These are phyloP conservation scores for Pseudopipra pipra DNA, from an alignment of 2,113 vertebrate genomes.

Conservation along the genomic window DNA sequence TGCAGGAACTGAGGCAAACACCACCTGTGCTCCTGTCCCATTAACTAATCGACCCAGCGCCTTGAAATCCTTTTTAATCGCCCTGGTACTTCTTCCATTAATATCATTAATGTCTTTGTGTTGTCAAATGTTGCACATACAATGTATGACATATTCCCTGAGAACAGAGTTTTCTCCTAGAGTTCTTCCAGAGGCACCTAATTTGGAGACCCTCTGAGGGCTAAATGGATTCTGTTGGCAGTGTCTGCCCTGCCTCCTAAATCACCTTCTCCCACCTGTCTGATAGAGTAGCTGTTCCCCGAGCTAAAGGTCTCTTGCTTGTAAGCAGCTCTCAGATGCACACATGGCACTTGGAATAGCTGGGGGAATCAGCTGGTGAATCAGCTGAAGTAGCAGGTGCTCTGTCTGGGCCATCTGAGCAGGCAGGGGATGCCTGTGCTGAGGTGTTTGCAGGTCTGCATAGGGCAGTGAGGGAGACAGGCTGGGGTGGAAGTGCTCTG, in stretches of 20 bases:
- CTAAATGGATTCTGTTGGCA: not conserved
- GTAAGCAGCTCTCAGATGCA: not conserved
- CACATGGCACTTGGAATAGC: accelerated
- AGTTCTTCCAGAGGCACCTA: not conserved
- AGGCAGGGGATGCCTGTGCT: not conserved
- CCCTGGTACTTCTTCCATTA: no score
- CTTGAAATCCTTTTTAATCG: no score
- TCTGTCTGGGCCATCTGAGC: not conserved
- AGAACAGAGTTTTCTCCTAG: not conserved
- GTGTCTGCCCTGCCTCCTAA: not conserved
- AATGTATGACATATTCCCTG: not conserved
- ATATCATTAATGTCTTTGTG: not conserved
- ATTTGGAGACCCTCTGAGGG: not conserved
- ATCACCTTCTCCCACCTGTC: not conserved
- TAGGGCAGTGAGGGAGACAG: accelerated
- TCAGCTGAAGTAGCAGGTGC: not conserved
- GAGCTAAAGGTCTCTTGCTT: not conserved
- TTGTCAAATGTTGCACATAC: not conserved
- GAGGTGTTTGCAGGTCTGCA: not conserved
- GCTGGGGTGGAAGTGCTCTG: not conserved
- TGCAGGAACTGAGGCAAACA: no score
- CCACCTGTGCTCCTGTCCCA: no score
- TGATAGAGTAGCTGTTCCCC: not conserved
- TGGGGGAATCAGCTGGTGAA: not conserved
- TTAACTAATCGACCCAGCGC: no score